These are phyloP conservation scores for Cremastobaeus sp. DNA, from an alignment of 2,888 invertebrate species.

Conservation along the genomic window DNA sequence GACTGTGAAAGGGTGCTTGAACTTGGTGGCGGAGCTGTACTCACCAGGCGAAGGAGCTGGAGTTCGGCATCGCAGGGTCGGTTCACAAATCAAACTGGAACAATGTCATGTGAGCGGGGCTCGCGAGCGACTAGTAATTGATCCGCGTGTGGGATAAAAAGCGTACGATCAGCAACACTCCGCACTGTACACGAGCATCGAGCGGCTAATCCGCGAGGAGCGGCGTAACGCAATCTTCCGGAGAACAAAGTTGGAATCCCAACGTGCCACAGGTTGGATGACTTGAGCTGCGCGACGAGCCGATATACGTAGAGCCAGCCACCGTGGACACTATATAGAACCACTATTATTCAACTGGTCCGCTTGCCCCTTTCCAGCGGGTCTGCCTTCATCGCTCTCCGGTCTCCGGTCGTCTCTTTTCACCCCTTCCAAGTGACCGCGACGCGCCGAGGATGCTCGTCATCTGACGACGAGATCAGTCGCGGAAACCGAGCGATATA, in stretches of 20 bases:
- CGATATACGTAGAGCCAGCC: conserved; percentile 49
- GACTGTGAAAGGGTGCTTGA: too few relatives aligned
- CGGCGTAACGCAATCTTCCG: conserved; percentile 25
- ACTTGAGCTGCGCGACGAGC: conserved; percentile 46
- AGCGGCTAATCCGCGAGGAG: conserved; percentile 35
- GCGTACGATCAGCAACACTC: conserved; percentile 26
- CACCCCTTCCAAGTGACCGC: conserved; percentile 46
- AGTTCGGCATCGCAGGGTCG: too few relatives aligned
- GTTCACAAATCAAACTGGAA: conserved; percentile 7
- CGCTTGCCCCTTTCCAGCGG: conserved; percentile 37
- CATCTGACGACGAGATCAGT: conserved; percentile 34
- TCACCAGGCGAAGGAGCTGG: too few relatives aligned
- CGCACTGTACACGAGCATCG: conserved; percentile 44
- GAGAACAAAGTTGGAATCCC: conserved; percentile 28
- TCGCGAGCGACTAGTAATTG: conserved; percentile 3
- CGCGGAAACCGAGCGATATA: conserved; percentile 17
- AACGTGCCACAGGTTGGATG: conserved; percentile 57
- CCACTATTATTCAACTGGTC: conserved; percentile 58
- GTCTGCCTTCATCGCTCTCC: conserved; percentile 47
- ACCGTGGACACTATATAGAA: conserved; percentile 55
- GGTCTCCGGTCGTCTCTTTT: conserved; percentile 31
- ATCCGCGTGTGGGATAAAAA: not conserved
- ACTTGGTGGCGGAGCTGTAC: too few relatives aligned
- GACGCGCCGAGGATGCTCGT: conserved; percentile 39
- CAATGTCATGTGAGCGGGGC: conserved; percentile 3